These are phyloP conservation scores for Aldabrachelys gigantea DNA, from an alignment of 2,113 vertebrate genomes.

Conservation along the genomic window DNA sequence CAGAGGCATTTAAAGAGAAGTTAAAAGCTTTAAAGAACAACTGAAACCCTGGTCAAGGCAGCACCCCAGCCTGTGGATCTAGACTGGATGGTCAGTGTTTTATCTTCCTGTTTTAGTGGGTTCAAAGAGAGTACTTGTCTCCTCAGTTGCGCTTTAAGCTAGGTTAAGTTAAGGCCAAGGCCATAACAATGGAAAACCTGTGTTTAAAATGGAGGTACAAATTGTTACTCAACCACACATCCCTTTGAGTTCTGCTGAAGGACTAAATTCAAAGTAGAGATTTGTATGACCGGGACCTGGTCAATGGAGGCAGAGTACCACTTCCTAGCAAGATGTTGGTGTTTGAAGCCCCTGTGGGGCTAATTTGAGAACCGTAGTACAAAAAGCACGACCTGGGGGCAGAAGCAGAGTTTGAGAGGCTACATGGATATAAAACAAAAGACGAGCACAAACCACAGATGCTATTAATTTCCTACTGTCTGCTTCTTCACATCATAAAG, in stretches of 20 bases:
- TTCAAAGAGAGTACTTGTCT: not conserved
- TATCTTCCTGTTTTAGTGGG: not conserved
- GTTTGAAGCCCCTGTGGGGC: not conserved
- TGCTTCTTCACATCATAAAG: not conserved
- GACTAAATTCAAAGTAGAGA: not conserved
- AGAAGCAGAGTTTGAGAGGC: not conserved
- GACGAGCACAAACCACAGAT: not conserved
- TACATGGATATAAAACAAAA: not conserved
- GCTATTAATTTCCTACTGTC: not conserved
- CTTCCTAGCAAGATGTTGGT: not conserved
- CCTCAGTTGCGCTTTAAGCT: not conserved
- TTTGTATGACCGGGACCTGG: conserved; percentile 45
- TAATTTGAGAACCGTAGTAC: conserved; percentile 37
- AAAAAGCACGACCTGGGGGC: conserved; percentile 34
- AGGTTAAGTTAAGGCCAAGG: not conserved
- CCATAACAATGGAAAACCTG: fast-evolving
- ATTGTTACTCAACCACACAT: not conserved
- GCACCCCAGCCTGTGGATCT: not conserved
- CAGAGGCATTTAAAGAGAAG: not conserved
- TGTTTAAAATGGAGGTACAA: not conserved
- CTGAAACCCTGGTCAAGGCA: not conserved
- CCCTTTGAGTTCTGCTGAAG: not conserved
- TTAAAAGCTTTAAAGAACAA: not conserved
- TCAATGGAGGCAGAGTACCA: not conserved
- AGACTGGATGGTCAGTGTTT: fast-evolving